Base-by-base conservation (phyloP, 2,888 invertebrate genomes). In the Microctonus brassicae region DNA sequence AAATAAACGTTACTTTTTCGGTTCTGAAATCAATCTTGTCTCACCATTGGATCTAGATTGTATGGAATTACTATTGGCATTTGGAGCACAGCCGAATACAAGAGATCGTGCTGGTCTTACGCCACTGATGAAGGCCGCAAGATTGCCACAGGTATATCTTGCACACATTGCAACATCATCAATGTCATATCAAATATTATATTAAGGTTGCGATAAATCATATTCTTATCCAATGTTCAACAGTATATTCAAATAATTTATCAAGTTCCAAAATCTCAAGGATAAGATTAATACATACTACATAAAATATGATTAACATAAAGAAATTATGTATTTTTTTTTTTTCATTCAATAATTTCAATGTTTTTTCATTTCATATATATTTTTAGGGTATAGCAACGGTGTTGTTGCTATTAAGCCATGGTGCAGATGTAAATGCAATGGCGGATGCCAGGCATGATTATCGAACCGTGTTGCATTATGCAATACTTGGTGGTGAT, bases 1-100 rank as follows among this genome's bases (percentile, higher is more conserved):
- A 5, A 96, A 97, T 88, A 95, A 96, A 82, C 91, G 95, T n/a
- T 96, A 96, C 88, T 96, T 97, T 88, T 94, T 96, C 86, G 96
- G 96, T 5, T 91, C 95, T 0, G 97, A 97, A 88, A 95, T 97
- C 82, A 97, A 96, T 87, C 89, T 96, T 82, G 93, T 97, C 2
- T 94, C 94, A 0, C 90, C 92, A 7, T 86, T 92, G 75, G 94
- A 96, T 81, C 89, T 94, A 64, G 93, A 95, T 78, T 96, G 94
- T 82, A 86, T 97, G 86, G 93, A 95, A 83, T 89, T 97, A 77
- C 89, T 97, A 75, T 90, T 97, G 70, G 92, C 92, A 20, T 95
- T 94, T 83, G 97, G 97, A 1, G 97, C 97, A 1, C 92, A 95
- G 85, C 95, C 97, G 53, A 95, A 97, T 87, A 94, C 94, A 26